Conservation (phyloP, 2,888 invertebrate species). For the Brachyptera risi region DNA sequence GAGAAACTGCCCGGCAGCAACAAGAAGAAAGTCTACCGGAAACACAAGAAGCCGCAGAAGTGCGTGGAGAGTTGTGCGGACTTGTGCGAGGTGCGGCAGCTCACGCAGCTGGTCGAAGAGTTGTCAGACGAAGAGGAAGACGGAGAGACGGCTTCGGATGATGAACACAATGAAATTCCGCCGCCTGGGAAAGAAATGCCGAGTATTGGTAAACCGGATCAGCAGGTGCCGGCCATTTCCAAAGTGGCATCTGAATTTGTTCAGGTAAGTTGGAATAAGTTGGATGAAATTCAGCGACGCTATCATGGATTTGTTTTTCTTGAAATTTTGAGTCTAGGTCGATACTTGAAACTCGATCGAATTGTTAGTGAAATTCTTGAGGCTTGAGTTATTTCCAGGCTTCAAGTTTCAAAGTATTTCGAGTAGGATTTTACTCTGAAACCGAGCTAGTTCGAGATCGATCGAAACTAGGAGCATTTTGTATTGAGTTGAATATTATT, state of each 20-base stretch:
- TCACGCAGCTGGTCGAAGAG: slow-evolving; percentile 1
- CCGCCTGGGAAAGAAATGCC: background rate
- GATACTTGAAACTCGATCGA: no score
- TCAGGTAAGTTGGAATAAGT: no score
- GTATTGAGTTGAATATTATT: no score
- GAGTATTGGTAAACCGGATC: slow-evolving; percentile 32
- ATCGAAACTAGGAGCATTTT: no score
- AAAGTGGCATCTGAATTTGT: background rate
- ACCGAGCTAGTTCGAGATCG: no score
- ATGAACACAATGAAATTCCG: slow-evolving; percentile 2
- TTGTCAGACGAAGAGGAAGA: slow-evolving; percentile 32
- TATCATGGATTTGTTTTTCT: no score
- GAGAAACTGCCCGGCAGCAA: background rate
- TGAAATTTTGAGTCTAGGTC: no score
- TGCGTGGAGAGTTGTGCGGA: slow-evolving; percentile 9
- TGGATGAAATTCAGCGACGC: no score
- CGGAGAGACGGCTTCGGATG: slow-evolving; percentile 30
- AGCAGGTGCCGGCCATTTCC: slow-evolving; percentile 32
- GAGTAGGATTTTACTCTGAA: no score
- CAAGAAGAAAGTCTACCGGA: slow-evolving; percentile 10
- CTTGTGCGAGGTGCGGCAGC: slow-evolving; percentile 28
- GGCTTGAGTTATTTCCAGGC: no score
- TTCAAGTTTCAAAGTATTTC: no score
- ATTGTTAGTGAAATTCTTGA: no score
- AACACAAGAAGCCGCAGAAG: slow-evolving; percentile 15